These are phyloP conservation scores for Ochropleura leucogaster DNA, from an alignment of 2,888 invertebrate species.

Conservation along the genomic window DNA sequence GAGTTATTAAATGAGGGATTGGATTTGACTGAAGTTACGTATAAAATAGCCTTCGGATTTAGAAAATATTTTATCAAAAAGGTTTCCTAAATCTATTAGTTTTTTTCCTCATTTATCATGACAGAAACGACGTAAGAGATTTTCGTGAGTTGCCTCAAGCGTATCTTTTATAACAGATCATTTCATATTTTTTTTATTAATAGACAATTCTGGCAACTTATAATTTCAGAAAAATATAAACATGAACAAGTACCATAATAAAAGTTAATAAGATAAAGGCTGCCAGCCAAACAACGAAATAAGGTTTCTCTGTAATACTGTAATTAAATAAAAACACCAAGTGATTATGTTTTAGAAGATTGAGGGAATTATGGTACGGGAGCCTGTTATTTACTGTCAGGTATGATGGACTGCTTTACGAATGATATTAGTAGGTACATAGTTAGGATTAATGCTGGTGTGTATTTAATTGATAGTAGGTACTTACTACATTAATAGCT, in stretches of 20 bases:
- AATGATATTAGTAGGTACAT: background rate
- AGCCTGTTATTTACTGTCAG: constrained; percentile 16
- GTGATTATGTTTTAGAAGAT: constrained; percentile 32
- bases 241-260: constrained; percentile 24
- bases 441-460: background rate
- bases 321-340: constrained; percentile 50
- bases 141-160: constrained; percentile 2
- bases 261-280: constrained; percentile 38
- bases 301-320: constrained; percentile 18
- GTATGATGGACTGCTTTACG: background rate
- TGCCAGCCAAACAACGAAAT: constrained; percentile 20
- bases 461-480: background rate
- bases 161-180: background rate
- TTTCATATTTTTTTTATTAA: background rate
- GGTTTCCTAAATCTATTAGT: background rate
- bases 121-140: background rate
- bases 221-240: constrained; percentile 11
- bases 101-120: constrained; percentile 1
- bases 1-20: constrained; percentile 17
- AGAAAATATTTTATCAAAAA: background rate
- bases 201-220: background rate
- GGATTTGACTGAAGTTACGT: background rate
- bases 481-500: background rate
- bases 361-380: constrained; percentile 17
- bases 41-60: background rate